phyloP scores from a whole-genome alignment of 37 sponge, comb jelly and placozoan species.

The Agelas oroides region DNA sequence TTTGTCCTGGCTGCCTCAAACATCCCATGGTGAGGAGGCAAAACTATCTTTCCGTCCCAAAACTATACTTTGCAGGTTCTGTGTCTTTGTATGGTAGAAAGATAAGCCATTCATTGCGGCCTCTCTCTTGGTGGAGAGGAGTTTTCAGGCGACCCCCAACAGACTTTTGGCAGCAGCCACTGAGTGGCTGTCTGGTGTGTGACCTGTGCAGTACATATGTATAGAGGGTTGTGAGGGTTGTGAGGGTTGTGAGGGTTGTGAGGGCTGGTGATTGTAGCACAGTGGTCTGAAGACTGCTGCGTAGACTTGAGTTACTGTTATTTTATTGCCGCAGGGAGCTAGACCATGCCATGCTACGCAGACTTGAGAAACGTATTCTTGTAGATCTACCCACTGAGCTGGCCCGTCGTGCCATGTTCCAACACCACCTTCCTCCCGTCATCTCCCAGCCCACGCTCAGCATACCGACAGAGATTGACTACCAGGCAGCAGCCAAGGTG shows the following conservation, averaged over 20 bases:
- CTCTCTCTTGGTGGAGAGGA: too few relatives aligned
- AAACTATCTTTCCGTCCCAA: not conserved
- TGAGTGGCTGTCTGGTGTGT: too few relatives aligned
- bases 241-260: too few relatives aligned
- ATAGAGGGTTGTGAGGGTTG: too few relatives aligned
- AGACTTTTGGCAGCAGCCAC: too few relatives aligned
- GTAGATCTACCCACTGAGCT: slow-evolving; percentile 90
- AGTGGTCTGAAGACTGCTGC: too few relatives aligned
- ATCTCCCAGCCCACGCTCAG: slow-evolving; percentile 64
- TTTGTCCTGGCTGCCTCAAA: slow-evolving; percentile 97
- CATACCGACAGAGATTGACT: slow-evolving; percentile 85
- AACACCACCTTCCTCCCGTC: slow-evolving; percentile 83
- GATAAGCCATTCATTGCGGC: too few relatives aligned
- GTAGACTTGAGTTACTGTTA: too few relatives aligned
- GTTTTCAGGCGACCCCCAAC: too few relatives aligned
- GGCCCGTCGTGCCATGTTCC: slow-evolving; percentile 88
- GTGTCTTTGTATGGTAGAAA: too few relatives aligned
- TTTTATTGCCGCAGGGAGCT: slow-evolving; percentile 76
- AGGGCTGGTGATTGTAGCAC: too few relatives aligned
- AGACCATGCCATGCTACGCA: slow-evolving; percentile 96
- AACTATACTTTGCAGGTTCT: not conserved
- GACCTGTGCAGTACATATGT: too few relatives aligned
- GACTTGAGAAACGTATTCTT: slow-evolving; percentile 97
- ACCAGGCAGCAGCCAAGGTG: slow-evolving; percentile 84
- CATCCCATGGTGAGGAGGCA: slow-evolving; percentile 95